Conservation (phyloP, 2,113 vertebrate species). For the Plecturocebus donacophilus region DNA sequence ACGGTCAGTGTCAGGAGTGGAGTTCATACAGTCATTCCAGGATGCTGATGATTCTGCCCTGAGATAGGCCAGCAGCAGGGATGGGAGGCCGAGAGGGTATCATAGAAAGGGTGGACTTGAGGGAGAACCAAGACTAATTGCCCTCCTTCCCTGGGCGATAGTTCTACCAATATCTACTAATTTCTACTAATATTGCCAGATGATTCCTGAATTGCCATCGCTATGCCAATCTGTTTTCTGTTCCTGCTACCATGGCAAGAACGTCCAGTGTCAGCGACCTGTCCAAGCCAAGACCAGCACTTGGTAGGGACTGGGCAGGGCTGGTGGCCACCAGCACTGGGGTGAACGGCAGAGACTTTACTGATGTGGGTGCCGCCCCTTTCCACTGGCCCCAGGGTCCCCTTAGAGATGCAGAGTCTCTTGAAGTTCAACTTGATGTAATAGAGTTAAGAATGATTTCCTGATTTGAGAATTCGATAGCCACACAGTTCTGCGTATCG, state of each 20-base stretch:
- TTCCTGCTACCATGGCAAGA: background rate
- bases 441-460: background rate
- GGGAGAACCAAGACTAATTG: background rate
- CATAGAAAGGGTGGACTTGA: background rate
- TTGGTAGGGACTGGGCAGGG: background rate
- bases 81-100: background rate
- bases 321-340: accelerated
- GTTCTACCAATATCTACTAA: too few species aligned
- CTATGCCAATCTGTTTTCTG: background rate
- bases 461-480: background rate
- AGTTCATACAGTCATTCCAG: background rate
- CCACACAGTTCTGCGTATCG: background rate
- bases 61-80: accelerated
- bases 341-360: background rate
- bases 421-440: background rate
- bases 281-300: background rate
- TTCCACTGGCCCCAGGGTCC: accelerated
- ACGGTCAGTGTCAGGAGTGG: background rate
- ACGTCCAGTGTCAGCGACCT: background rate
- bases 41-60: background rate
- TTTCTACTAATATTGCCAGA: background rate
- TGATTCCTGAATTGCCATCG: accelerated
- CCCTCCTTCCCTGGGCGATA: background rate
- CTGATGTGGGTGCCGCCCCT: accelerated
- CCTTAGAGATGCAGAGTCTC: background rate